Evolutionary conservation across 1,140 invertebrate species (phyloP), one percentile per base, ranked within the genome.

Genomic region (Cheumatopsyche charites): DNA sequence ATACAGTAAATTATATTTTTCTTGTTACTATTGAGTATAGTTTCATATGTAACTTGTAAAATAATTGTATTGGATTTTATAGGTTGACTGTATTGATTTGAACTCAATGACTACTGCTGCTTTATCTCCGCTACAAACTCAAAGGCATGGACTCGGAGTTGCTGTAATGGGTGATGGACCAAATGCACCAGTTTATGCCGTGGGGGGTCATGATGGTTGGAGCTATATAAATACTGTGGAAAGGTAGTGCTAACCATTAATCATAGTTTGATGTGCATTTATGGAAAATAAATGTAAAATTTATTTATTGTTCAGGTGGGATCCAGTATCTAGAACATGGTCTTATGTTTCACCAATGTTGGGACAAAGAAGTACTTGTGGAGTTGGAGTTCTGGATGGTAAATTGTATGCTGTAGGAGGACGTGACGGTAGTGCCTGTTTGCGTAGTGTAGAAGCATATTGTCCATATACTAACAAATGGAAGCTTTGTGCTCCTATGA

Each of bases 131-230:
- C 97, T 98, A 94, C 92, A 90, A 70, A 95, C 94, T n/a, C 94
- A 95, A 80, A 84, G 95, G 47, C 94, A 97, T 82, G 94, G 94
- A 7, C 83, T 96, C 72, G 94, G 94, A 41, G 94, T 98, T 23
- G 94, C 93, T 1, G 91, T 96, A 9, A 83, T 98, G 42, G 91
- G 89, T 58, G 82, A 83, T 19, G 82, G 79, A 1, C 80, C 82
- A 2, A 88, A 88, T 70, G 93, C 94, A 0, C 94, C 94, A 0
- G 87, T 98, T 52, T 98, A 98, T 84, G 95, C 95, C 5, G 94
- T 98, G 7, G 96, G 95, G 25, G 96, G 95, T 13, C 95, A 98
- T 80, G 96, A 98, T 84, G 94, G 95, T 36, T 97, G 95, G 95
- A 95, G 94, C 77, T 98, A 97, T 81, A 83, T 97, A 11, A 95